Base-by-base conservation (phyloP, 2,797 vertebrate genomes). In the Enteromius radiatus region DNA sequence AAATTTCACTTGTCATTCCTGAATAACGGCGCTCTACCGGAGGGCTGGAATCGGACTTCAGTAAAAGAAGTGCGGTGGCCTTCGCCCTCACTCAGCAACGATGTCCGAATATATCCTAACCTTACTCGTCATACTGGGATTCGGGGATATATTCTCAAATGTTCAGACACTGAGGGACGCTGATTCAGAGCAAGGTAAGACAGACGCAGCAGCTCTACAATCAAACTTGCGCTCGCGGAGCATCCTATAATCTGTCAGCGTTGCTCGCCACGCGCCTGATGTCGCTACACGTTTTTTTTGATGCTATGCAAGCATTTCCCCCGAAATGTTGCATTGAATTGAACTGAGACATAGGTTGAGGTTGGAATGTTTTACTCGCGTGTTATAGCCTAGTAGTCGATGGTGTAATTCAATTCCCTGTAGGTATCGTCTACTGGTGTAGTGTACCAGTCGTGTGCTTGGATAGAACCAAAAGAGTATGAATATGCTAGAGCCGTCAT, bases 61-160 rank as follows among this genome's bases (percentile, higher is more conserved):
- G 88, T 74, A 63, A 91, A 90, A 90, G 93, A 92, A 91, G 92
- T 91, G 85, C 90, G 87, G 93, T 82, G 93, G 93, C 93, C 91
- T 87, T 89, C 90, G 91, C 91, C 92, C 90, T 91, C 91, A 92
- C 91, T 92, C 93, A 90, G 91, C 88, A 91, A 95, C 87, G 91
- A 95, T 95, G 94, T 92, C 91, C 92, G 93, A 93, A 86, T 92
- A 94, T 68, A 90, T 95, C 47, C 89, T 93, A 91, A 92, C 89
- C 87, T 89, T 92, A 79, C 89, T 94, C 75, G 89, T 92, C 87
- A 90, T 94, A 63, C 89, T 93, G 91, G 93, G 94, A 95, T 93
- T 87, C 81, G 88, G 79, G 88, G 88, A 89, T 87, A 80, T 94
- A 95, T 93, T 91, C 90, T 89, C 92, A 85, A 86, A 90, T 92